phyloP scores from a whole-genome alignment of 2,888 invertebrate species.

The Ariolimax columbianus region DNA sequence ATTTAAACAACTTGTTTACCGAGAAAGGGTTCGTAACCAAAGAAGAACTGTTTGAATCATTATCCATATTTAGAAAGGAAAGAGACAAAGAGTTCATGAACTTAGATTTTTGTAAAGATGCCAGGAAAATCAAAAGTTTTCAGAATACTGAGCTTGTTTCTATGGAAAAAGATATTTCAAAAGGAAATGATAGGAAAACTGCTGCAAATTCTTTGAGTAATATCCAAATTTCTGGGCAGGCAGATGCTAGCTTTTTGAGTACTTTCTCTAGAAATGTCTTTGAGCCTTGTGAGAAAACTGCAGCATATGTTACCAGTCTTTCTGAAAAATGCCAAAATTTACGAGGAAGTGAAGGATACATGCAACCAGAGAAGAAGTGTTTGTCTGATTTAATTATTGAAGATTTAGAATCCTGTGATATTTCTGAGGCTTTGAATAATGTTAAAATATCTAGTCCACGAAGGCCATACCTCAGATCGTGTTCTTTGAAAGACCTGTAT shows the following conservation, averaged over 20 bases:
- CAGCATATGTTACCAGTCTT: not conserved
- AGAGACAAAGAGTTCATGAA: not conserved
- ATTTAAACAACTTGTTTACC: not conserved
- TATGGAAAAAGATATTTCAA: not conserved
- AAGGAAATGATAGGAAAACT: not conserved
- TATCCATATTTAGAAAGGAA: not conserved
- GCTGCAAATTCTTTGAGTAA: not conserved
- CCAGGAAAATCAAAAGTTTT: not conserved
- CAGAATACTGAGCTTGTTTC: not conserved
- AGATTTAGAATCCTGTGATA: slow-evolving; percentile 50
- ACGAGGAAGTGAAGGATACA: no score
- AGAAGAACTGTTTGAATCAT: not conserved
- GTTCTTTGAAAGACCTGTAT: slow-evolving; percentile 29
- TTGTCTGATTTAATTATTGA: slow-evolving; percentile 49
- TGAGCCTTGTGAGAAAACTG: not conserved
- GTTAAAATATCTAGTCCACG: slow-evolving; percentile 45
- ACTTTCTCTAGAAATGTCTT: not conserved
- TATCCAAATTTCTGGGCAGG: not conserved
- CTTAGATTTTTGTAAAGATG: not conserved
- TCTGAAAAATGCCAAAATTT: not conserved
- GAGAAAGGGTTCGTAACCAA: not conserved
- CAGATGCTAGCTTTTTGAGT: not conserved
- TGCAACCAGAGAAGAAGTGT: not conserved
- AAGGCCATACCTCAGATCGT: slow-evolving; percentile 16
- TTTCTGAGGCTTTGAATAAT: slow-evolving; percentile 30